Conservation (phyloP, 1,140 invertebrate genomes). For the Drosophila equinoxialis region DNA sequence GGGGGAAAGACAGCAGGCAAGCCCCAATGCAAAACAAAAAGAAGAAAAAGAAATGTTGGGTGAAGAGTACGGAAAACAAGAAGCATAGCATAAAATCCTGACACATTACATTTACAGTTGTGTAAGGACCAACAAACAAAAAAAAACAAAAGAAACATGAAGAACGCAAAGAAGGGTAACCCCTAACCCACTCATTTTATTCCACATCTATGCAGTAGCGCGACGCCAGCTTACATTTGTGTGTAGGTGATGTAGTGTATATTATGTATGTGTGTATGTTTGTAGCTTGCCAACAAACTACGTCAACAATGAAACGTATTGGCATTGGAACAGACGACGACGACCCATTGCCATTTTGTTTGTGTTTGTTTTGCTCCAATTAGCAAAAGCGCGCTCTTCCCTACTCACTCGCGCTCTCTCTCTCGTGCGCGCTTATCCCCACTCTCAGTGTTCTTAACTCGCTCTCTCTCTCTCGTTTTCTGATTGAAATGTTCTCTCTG, state of each 20-base stretch:
- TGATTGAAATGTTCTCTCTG: slow-evolving; percentile 9
- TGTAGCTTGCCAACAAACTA: slow-evolving; percentile 46
- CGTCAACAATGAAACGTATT: slow-evolving; percentile 57
- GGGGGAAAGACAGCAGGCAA: not conserved
- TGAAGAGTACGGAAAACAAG: slow-evolving; percentile 1
- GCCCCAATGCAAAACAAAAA: slow-evolving; percentile 29
- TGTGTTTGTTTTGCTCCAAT: slow-evolving; percentile 81
- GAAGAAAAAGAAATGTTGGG: slow-evolving; percentile 23
- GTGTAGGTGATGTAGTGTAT: not conserved
- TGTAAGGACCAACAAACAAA: slow-evolving; percentile 19
- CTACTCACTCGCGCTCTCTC: slow-evolving; percentile 19
- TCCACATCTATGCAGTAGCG: slow-evolving; percentile 1
- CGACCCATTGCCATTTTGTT: slow-evolving; percentile 75
- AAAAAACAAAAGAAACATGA: slow-evolving; percentile 19
- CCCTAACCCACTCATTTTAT: not conserved
- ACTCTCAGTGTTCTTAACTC: not conserved
- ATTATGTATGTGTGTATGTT: not conserved
- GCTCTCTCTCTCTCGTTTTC: not conserved
- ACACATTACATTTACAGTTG: slow-evolving; percentile 34
- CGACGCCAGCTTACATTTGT: slow-evolving; percentile 1
- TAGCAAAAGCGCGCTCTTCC: slow-evolving; percentile 53
- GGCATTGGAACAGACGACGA: slow-evolving; percentile 58
- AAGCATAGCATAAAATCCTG: slow-evolving; percentile 25
- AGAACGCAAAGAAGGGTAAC: slow-evolving; percentile 21
- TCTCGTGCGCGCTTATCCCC: not conserved